Evolutionary conservation across 1,140 invertebrate species (phyloP).

Genomic region (Aricia agestis): DNA sequence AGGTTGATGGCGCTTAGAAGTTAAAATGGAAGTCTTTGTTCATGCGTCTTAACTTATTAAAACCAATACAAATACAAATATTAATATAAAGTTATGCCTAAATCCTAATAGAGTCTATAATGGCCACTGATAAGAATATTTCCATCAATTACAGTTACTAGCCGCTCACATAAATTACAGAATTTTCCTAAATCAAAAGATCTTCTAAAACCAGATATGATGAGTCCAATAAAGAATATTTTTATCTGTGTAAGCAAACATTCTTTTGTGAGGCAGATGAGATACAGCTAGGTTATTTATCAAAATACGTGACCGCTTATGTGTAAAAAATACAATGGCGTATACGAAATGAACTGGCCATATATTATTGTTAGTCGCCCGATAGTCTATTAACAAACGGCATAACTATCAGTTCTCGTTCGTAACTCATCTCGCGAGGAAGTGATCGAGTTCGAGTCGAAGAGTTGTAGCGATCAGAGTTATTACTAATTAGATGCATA

Average conservation of each 20-base stretch:
- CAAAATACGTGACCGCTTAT: slow-evolving; percentile 36
- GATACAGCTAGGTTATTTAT: slow-evolving; percentile 41
- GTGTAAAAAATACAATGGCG: slow-evolving; percentile 48
- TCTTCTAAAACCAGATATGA: slow-evolving; percentile 7
- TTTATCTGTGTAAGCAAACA: slow-evolving; percentile 21
- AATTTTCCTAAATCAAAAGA: not conserved
- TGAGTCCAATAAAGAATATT: slow-evolving; percentile 18
- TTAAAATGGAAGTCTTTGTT: too few relatives aligned
- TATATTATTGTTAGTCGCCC: slow-evolving; percentile 47
- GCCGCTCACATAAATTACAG: too few relatives aligned
- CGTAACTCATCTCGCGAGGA: not conserved
- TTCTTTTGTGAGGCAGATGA: slow-evolving; percentile 39
- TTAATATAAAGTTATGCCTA: too few relatives aligned
- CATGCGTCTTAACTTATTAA: too few relatives aligned
- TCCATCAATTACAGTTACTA: too few relatives aligned
- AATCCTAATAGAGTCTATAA: too few relatives aligned
- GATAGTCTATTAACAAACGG: slow-evolving; percentile 37
- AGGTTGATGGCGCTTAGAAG: too few relatives aligned
- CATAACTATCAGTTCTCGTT: slow-evolving; percentile 34
- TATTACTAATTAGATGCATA: too few relatives aligned
- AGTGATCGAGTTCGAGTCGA: not conserved
- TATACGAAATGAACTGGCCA: slow-evolving; percentile 38
- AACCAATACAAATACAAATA: too few relatives aligned
- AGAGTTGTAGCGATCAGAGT: too few relatives aligned
- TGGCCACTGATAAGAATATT: too few relatives aligned